phyloP scores from a whole-genome alignment of 2,888 invertebrate genomes.

The Sesia bembeciformis region DNA sequence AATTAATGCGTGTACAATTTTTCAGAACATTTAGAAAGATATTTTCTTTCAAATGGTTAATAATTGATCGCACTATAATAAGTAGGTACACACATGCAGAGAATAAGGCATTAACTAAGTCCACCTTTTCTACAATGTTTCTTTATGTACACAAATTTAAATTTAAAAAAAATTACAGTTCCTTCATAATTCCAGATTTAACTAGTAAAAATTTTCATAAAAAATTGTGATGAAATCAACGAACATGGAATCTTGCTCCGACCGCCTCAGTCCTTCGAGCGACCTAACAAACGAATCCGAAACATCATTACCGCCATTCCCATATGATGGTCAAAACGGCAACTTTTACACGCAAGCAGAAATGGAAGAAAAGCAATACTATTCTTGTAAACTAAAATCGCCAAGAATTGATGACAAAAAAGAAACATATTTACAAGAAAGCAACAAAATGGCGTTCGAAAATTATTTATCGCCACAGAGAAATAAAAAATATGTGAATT shows the following conservation, averaged over 20 bases:
- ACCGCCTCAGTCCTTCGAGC: constrained; percentile 59
- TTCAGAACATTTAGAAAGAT: too few species aligned
- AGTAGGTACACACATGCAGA: too few species aligned
- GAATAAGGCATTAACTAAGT: too few species aligned
- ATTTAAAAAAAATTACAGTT: too few species aligned
- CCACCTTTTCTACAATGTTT: too few species aligned
- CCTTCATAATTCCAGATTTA: too few species aligned
- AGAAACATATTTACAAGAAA: constrained; percentile 52
- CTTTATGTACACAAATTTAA: too few species aligned
- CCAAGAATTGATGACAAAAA: constrained; percentile 42
- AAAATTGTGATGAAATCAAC: constrained; percentile 60
- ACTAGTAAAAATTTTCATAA: not conserved
- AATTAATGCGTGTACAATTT: too few species aligned
- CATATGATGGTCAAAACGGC: constrained; percentile 49
- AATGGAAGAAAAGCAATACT: constrained; percentile 50
- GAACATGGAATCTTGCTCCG: constrained; percentile 60
- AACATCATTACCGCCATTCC: constrained; percentile 53
- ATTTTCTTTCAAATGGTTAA: too few species aligned
- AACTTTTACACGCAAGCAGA: constrained; percentile 49
- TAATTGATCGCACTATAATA: too few species aligned
- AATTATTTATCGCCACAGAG: constrained; percentile 48
- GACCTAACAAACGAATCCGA: constrained; percentile 64
- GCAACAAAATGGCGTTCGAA: constrained; percentile 51
- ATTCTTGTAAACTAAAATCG: constrained; percentile 51
- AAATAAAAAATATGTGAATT: constrained; percentile 61